These are phyloP conservation scores for Drosophila emarginata DNA, from an alignment of 2,888 invertebrate species.

Conservation along the genomic window DNA sequence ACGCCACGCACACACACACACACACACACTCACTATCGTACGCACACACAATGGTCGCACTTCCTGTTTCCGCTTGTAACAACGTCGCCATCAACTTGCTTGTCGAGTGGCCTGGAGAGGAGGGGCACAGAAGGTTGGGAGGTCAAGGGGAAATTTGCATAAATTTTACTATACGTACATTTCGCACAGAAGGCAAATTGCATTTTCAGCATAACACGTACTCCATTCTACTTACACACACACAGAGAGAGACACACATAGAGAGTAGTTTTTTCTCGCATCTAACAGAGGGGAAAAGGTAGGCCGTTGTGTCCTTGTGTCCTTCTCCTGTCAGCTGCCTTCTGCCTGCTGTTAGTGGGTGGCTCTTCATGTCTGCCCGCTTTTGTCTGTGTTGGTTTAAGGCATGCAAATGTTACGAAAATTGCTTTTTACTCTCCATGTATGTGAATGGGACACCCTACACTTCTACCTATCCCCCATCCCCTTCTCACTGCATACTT, in stretches of 20 bases:
- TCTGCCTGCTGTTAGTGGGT: slow-evolving; percentile 29
- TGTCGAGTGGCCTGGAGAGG: slow-evolving; percentile 16
- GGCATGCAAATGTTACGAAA: slow-evolving; percentile 78
- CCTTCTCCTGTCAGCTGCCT: slow-evolving; percentile 17
- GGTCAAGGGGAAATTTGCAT: slow-evolving; percentile 66
- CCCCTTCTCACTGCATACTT: slow-evolving; percentile 10
- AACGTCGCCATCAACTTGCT: slow-evolving; percentile 40
- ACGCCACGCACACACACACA: slow-evolving; percentile 19
- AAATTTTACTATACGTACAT: slow-evolving; percentile 69
- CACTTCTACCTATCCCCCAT: slow-evolving; percentile 22
- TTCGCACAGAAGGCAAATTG: slow-evolving; percentile 75
- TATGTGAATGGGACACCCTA: slow-evolving; percentile 61
- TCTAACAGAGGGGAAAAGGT: slow-evolving; percentile 47
- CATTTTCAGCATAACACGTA: slow-evolving; percentile 77
- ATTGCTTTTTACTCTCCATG: slow-evolving; percentile 73
- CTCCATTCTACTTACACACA: slow-evolving; percentile 66
- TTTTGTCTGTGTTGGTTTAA: slow-evolving; percentile 66
- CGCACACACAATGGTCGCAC: slow-evolving; percentile 67
- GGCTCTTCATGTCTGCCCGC: slow-evolving; percentile 22
- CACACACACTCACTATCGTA: slow-evolving; percentile 20
- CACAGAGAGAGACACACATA: slow-evolving; percentile 19
- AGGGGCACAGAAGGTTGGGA: slow-evolving; percentile 25
- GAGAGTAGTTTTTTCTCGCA: slow-evolving; percentile 55
- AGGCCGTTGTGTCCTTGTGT: slow-evolving; percentile 60
- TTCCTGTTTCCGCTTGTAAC: slow-evolving; percentile 73